Evolutionary conservation across 2,888 invertebrate species (phyloP).

Genomic region (Andrena flavipes): DNA sequence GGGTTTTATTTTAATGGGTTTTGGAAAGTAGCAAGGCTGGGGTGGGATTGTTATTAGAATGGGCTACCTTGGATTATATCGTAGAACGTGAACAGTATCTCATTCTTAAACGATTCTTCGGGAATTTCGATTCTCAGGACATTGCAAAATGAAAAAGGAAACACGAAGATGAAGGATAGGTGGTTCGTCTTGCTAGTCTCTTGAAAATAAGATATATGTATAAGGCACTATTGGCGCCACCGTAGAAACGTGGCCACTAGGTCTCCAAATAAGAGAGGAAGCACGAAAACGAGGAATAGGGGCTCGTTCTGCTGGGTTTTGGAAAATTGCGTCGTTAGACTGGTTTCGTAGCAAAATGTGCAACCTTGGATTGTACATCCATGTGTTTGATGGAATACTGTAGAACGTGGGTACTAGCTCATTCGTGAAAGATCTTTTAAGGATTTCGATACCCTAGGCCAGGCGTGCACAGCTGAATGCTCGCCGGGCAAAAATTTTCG

Average conservation of each 20-base stretch:
- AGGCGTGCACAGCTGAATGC: too few species aligned
- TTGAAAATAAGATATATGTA: not conserved
- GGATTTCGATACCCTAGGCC: not conserved
- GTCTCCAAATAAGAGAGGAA: not conserved
- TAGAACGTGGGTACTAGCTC: not conserved
- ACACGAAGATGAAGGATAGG: not conserved
- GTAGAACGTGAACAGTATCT: not conserved
- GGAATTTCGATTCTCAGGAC: not conserved
- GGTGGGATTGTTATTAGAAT: too few species aligned
- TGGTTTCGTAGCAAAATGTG: too few species aligned
- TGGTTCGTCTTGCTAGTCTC: not conserved
- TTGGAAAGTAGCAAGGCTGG: not conserved
- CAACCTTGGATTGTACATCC: not conserved
- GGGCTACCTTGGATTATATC: not conserved
- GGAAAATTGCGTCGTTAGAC: too few species aligned
- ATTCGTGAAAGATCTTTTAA: not conserved
- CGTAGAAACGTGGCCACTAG: too few species aligned
- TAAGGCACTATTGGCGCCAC: not conserved
- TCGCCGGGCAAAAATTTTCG: too few species aligned
- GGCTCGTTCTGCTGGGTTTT: not conserved
- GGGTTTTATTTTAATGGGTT: not conserved
- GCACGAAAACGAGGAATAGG: not conserved
- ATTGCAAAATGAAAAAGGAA: conserved; percentile 4
- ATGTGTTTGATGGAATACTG: not conserved
- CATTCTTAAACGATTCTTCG: not conserved